phyloP scores from a whole-genome alignment of 2,888 invertebrate genomes.

The Monoplex corrugatus region DNA sequence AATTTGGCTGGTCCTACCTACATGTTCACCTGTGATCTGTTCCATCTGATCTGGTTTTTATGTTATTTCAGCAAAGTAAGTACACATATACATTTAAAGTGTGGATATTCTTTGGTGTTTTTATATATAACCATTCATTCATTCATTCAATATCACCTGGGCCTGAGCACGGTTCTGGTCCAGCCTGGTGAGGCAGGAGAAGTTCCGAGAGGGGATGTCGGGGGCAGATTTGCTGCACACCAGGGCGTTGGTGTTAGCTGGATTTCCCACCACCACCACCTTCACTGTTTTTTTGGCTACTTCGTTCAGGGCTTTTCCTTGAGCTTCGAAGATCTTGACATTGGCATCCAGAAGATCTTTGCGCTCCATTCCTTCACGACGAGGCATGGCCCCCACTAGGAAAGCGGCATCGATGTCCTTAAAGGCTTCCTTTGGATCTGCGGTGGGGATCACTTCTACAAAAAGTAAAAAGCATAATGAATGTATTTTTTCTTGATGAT shows the following conservation, averaged over 20 bases:
- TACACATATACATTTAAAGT: no score
- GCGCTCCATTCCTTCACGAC: constrained; percentile 98
- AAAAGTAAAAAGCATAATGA: no score
- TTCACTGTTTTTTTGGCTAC: constrained; percentile 95
- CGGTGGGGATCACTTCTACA: constrained; percentile 91
- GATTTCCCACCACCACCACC: constrained; percentile 98
- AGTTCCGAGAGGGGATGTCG: constrained; percentile 96
- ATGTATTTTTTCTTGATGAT: no score
- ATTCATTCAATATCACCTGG: no score
- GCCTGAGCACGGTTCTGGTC: constrained; percentile 98
- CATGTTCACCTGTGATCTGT: no score
- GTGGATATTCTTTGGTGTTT: no score
- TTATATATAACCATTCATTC: no score
- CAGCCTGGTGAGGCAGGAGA: constrained; percentile 98
- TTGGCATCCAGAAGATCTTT: constrained; percentile 98
- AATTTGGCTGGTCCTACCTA: no score
- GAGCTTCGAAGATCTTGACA: constrained; percentile 98
- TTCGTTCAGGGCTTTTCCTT: constrained; percentile 95
- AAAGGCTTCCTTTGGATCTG: constrained; percentile 94
- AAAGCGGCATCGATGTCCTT: constrained; percentile 97
- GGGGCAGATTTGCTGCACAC: constrained; percentile 96
- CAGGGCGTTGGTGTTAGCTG: constrained; percentile 98
- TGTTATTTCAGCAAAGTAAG: no score
- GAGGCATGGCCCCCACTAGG: constrained; percentile 98
- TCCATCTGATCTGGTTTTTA: no score